Base-by-base conservation (phyloP, 1,140 invertebrate species). In the Diorhabda elongata region DNA sequence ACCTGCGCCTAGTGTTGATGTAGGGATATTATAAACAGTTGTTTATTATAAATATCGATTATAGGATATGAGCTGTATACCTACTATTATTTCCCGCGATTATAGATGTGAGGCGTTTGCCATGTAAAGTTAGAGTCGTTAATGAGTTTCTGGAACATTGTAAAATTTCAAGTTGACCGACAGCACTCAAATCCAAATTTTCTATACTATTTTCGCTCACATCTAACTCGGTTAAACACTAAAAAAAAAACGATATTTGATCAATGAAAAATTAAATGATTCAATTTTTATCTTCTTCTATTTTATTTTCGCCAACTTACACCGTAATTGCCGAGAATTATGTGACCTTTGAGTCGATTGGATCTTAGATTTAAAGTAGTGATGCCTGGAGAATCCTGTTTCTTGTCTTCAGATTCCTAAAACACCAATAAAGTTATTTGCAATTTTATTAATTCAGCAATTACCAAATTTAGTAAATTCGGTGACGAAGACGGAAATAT, bases 301-400 rank as follows among this genome's bases (percentile, higher is more conserved):
- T 52, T 52, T 6, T 52, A 52, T 52, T 8, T 3, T 8, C 47
- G n/a, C n/a, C 6, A 52, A 85, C 84, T 88, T 86, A 92, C 91
- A 75, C 90, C 91, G 80, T 92, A 93, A 80, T 92, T 92, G 69
- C 91, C 91, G 44, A 93, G 85, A 71, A 93, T 90, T 66, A 93
- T 92, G 80, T 89, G 91, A 72, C 91, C 91, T 80, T 92, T 91
- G 4, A 93, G 81, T 71, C 89, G 86, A 80, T 92, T 92, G 70
- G 90, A 87, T 67, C 90, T 83, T 58, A 92, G 82, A 80, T 91
- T 92, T 4, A 92, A 86, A 73, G 86, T 90, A 42, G 88, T 88
- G 2, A 92, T 81, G 61, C 71, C 71, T 59, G 66, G 72, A 44
- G 62, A 67, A 58, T 75, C 74, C 41, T 76, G 71, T 42, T 60